Percentiles rank a stretch among this genome's conserved stretches.
Evolutionary conservation across 2,888 invertebrate genomes (phyloP).

Genomic region (Tillus elongatus): DNA sequence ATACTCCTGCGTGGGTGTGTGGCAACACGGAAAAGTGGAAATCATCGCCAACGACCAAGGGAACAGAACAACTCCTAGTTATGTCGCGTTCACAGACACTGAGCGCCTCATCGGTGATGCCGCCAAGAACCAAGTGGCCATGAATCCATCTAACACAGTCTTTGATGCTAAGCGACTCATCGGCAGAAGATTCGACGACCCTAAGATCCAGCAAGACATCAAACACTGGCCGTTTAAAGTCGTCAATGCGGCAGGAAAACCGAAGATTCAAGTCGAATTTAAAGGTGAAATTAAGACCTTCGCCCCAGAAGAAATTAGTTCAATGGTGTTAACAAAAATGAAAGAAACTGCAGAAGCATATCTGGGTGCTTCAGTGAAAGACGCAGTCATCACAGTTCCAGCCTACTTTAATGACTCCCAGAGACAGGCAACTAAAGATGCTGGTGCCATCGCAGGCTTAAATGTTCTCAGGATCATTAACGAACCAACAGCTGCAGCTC

Average conservation of each 20-base stretch:
- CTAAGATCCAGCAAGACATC: constrained; percentile 67
- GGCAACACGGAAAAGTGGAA: constrained; percentile 73
- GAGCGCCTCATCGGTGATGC: constrained; percentile 80
- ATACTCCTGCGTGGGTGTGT: constrained; percentile 75
- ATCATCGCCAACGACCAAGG: constrained; percentile 86
- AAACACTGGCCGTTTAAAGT: constrained; percentile 79
- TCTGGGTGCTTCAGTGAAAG: constrained; percentile 53
- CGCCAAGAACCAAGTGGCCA: constrained; percentile 73
- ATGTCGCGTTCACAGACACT: constrained; percentile 78
- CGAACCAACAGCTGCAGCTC: constrained; percentile 70
- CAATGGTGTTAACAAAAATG: constrained; percentile 56
- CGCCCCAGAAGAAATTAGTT: constrained; percentile 61
- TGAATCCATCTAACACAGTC: constrained; percentile 65
- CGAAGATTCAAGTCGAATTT: constrained; percentile 59
- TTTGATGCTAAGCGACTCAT: constrained; percentile 69
- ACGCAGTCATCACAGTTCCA: constrained; percentile 73
- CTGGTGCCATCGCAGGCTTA: constrained; percentile 51
- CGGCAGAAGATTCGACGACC: constrained; percentile 68
- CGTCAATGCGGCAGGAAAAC: constrained; percentile 54
- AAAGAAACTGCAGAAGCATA: constrained; percentile 66
- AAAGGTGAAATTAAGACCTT: constrained; percentile 54
- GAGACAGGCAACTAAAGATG: constrained; percentile 72
- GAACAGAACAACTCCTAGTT: constrained; percentile 79
- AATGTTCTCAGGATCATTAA: constrained; percentile 77
- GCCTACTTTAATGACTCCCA: constrained; percentile 64